Conservation (phyloP, 1,140 invertebrate species). For the Pachyrhynchus sulphureomaculatus region DNA sequence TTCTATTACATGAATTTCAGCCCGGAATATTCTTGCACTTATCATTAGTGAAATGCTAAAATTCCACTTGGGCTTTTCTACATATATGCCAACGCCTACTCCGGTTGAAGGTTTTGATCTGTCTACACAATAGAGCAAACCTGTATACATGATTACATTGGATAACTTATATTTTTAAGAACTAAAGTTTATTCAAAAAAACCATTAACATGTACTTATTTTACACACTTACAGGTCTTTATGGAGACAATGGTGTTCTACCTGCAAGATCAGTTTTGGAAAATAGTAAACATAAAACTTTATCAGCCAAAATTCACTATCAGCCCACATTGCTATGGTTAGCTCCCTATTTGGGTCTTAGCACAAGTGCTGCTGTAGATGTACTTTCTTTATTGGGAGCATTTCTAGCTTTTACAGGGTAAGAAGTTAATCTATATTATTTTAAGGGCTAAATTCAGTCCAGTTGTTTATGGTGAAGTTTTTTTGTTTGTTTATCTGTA, state of each 20-base stretch:
- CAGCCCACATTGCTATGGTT: slow-evolving; percentile 73
- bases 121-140: no score
- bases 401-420: slow-evolving; percentile 67
- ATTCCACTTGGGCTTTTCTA: no score
- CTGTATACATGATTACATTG: no score
- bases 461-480: not conserved
- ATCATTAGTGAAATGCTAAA: no score
- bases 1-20: no score
- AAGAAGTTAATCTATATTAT: slow-evolving; percentile 38
- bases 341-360: slow-evolving; percentile 66
- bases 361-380: slow-evolving; percentile 71
- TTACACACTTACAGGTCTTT: slow-evolving; percentile 74
- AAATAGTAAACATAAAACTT: slow-evolving; percentile 51
- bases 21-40: no score
- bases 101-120: no score
- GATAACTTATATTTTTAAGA: no score
- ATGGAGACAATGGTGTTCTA: slow-evolving; percentile 77
- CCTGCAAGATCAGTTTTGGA: slow-evolving; percentile 67
- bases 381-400: slow-evolving; percentile 67
- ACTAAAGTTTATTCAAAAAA: no score
- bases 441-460: no score
- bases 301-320: slow-evolving; percentile 60
- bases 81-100: no score
- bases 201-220: no score
- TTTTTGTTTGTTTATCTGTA: not conserved